These are phyloP conservation scores for Alcedo atthis DNA, from an alignment of 2,797 vertebrate species.

Conservation along the genomic window DNA sequence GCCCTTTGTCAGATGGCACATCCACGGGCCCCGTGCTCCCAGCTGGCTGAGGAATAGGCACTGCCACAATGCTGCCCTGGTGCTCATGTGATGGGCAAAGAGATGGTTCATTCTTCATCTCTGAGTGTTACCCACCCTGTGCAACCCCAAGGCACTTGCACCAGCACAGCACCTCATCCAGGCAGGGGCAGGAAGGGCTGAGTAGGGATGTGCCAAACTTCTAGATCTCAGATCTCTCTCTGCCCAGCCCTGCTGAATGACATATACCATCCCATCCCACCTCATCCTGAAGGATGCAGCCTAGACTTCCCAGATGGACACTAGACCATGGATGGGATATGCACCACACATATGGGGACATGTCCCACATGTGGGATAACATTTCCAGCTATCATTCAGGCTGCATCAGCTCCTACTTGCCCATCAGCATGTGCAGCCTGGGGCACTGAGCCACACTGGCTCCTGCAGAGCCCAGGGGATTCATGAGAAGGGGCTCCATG, in stretches of 20 bases:
- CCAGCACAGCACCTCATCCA: accelerated
- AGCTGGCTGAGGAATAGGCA: background rate
- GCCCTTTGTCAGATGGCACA: background rate
- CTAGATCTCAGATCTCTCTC: background rate
- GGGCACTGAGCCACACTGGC: no score
- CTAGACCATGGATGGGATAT: accelerated
- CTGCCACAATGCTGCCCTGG: accelerated
- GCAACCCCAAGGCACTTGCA: background rate
- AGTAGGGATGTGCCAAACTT: background rate
- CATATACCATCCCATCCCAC: background rate
- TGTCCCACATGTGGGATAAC: accelerated
- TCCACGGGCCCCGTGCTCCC: background rate
- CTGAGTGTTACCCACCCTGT: accelerated
- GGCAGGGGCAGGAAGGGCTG: background rate
- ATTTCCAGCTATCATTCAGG: background rate
- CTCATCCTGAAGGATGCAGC: accelerated
- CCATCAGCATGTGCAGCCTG: no score
- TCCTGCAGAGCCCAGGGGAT: background rate
- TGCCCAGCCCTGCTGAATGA: accelerated
- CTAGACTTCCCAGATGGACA: background rate
- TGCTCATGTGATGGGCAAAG: background rate
- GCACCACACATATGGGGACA: background rate
- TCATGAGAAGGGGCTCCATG: accelerated
- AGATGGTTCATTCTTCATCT: accelerated
- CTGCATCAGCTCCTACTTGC: background rate